Conservation (phyloP, 1,140 invertebrate genomes). For the Drepana arcuata region DNA sequence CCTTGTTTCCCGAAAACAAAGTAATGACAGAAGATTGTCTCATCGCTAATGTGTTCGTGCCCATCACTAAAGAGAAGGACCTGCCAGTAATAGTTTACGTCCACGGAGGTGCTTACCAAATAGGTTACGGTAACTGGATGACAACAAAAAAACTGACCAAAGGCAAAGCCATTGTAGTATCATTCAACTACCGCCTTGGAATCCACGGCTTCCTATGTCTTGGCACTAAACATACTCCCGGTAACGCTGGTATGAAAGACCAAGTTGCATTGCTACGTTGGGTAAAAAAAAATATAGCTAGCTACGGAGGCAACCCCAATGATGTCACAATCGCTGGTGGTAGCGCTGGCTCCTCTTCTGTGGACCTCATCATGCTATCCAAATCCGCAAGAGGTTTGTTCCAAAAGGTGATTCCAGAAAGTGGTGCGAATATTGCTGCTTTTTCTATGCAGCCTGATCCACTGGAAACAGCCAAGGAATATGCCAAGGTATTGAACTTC, state of each 20-base stretch:
- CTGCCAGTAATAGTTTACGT: conserved; percentile 13
- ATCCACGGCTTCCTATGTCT: conserved; percentile 36
- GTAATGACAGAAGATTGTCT: conserved; percentile 10
- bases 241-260: conserved; percentile 47
- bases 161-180: conserved; percentile 23
- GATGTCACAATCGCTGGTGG: conserved; percentile 36
- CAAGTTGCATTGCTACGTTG: conserved; percentile 33
- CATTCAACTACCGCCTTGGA: conserved; percentile 34
- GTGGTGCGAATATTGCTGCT: conserved; percentile 21
- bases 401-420: conserved; percentile 33
- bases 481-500: conserved; percentile 17
- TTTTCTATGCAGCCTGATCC: conserved; percentile 27
- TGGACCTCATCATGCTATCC: conserved; percentile 38
- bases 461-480: conserved; percentile 18
- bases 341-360: conserved; percentile 34
- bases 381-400: conserved; percentile 29
- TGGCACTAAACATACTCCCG: conserved; percentile 35
- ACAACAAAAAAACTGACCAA: conserved; percentile 19
- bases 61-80: conserved; percentile 8
- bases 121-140: conserved; percentile 12
- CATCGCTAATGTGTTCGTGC: conserved; percentile 12
- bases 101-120: conserved; percentile 15
- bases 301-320: conserved; percentile 39
- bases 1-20: conserved; percentile 5
- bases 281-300: conserved; percentile 38